A percentile compares a stretch with the other conserved stretches of the same genome.
Evolutionary conservation across 64 coral and sea anemone genomes (phyloP).

Genomic region (Trachythela sp.): DNA sequence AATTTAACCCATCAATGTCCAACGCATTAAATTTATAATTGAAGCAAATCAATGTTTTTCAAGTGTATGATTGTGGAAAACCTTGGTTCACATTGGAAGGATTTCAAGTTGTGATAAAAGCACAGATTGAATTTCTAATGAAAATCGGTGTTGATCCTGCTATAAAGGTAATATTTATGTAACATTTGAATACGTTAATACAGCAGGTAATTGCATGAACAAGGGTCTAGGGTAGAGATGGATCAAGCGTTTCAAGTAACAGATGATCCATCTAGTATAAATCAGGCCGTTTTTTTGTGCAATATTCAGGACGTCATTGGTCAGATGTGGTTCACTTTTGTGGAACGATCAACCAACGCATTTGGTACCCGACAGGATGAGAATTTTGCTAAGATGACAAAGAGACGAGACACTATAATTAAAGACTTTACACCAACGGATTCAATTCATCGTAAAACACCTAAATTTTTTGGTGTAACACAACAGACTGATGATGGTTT

Average conservation of each 20-base stretch:
- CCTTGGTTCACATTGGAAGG: conserved; percentile 70
- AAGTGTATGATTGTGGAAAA: conserved; percentile 35
- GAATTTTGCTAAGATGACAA: neutral
- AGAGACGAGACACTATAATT: neutral
- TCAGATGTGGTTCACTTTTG: conserved; percentile 66
- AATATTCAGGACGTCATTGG: conserved; percentile 54
- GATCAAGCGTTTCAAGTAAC: too few relatives aligned
- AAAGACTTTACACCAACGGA: neutral
- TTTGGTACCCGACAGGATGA: neutral
- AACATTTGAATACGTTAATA: neutral
- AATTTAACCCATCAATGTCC: too few relatives aligned
- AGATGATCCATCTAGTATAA: too few relatives aligned
- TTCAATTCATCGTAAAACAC: conserved; percentile 34
- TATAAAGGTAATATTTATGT: conserved; percentile 42
- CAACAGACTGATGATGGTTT: conserved; percentile 52
- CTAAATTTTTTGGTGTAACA: conserved; percentile 29
- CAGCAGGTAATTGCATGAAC: too few relatives aligned
- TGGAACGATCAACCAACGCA: conserved; percentile 44
- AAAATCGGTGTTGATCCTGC: conserved; percentile 52
- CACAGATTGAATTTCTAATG: conserved; percentile 63
- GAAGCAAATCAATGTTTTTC: neutral
- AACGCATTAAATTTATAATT: too few relatives aligned
- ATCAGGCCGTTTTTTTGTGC: too few relatives aligned
- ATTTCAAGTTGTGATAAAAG: conserved; percentile 57
- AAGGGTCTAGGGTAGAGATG: too few relatives aligned